Evolutionary conservation across 2,797 vertebrate species (phyloP), one percentile per base, ranked within the genome.

Genomic region (Cephalopachus bancanus): DNA sequence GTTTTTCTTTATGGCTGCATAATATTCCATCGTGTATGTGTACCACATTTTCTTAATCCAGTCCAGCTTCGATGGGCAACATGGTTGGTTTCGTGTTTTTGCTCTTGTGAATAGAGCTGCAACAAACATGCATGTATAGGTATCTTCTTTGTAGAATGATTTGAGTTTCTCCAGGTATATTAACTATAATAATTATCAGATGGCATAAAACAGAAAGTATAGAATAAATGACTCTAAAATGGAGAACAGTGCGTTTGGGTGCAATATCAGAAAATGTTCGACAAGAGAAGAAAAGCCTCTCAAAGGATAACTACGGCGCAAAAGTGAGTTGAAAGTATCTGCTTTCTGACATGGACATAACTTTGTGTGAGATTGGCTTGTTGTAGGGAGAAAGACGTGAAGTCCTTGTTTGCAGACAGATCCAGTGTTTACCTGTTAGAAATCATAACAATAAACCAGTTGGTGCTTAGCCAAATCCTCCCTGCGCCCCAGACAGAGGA

Each of bases 401-500:
- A 0, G 11, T 88, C 30, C 17, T 5, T 91, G 6, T 4, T 2
- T 88, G 59, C 67, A 62, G 26, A 5, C 17, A 59, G n/a, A 87
- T 69, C 53, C 19, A 4, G 0, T 2, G 3, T 65, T 85, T 60
- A 57, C 51, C 75, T 93, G 7, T 83, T 97, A 90, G 65, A 94
- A 93, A 51, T 79, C 59, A 2, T 71, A 88, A 86, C 60, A 91
- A 86, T 86, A 33, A 93, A 94, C 51, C 72, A 98, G 2, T 44
- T 91, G 86, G 59, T 76, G 5, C 65, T 92, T 65, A 62, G 60
- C 69, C 44, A 2, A 78, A 14, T 30, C 30, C 11, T 33, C 2
- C 80, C 62, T 87, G 24, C 44, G 92, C 96, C 24, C 16, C 64
- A 94, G 60, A 86, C 44, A 95, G 59, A 93, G 80, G 80, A 97